phyloP scores from a whole-genome alignment of 2,797 vertebrate species.

The Allobates femoralis region DNA sequence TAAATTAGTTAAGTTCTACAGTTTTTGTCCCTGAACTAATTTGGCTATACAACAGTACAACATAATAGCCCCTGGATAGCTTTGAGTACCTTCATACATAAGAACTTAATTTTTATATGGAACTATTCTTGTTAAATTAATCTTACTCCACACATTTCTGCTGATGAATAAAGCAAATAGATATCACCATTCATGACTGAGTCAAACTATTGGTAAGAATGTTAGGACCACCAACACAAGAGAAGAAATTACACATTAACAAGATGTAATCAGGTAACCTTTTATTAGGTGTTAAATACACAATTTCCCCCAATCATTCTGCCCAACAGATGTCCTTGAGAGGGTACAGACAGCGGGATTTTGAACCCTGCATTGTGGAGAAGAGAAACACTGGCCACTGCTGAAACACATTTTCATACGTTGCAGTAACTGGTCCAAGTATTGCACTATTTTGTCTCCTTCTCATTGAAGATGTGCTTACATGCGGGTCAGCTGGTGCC shows the following conservation, averaged over 20 bases:
- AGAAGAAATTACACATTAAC: not conserved
- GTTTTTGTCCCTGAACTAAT: no score
- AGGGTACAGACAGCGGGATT: no score
- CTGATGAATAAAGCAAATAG: not conserved
- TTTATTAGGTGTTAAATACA: not conserved
- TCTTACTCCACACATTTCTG: not conserved
- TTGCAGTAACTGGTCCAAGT: not conserved
- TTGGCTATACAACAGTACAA: no score
- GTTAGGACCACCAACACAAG: not conserved
- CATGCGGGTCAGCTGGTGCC: conserved; percentile 81
- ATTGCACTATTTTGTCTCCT: no score
- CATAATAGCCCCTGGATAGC: no score
- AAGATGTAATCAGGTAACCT: not conserved
- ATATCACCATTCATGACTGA: not conserved
- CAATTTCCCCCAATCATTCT: not conserved
- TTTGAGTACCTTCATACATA: not conserved
- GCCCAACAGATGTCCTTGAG: not conserved
- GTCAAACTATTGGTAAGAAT: no score
- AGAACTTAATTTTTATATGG: not conserved
- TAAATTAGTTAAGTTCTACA: no score
- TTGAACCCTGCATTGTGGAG: not conserved
- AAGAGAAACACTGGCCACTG: not conserved
- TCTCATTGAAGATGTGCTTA: conserved; percentile 67
- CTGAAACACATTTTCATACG: not conserved
- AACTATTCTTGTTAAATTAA: not conserved